phyloP scores from a whole-genome alignment of 1,140 invertebrate species.

The Drosophila kanapiae region DNA sequence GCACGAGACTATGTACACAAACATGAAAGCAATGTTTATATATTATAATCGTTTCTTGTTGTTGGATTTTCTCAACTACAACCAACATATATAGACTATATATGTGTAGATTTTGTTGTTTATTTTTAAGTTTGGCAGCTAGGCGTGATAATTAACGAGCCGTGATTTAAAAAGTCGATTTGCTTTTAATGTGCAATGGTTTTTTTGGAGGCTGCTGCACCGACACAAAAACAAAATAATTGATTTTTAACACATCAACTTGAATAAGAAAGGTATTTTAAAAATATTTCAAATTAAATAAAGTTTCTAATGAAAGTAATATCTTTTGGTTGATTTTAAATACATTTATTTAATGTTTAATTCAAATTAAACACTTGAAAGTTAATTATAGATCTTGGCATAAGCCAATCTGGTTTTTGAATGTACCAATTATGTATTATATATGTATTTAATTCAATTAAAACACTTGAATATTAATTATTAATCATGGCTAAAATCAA shows the following conservation, averaged over 20 bases:
- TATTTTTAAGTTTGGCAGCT: conserved; percentile 49
- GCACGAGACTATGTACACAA: conserved; percentile 52
- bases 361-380: neutral
- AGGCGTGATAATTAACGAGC: conserved; percentile 80
- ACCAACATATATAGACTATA: neutral
- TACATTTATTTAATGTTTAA: too few relatives aligned
- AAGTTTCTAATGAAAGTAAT: neutral
- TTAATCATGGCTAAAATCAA: neutral
- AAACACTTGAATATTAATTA: neutral
- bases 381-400: neutral
- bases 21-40: conserved; percentile 22
- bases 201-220: conserved; percentile 67
- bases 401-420: neutral
- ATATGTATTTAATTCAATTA: neutral
- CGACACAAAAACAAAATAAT: conserved; percentile 17
- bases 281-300: neutral
- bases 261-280: neutral
- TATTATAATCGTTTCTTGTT: conserved; percentile 26
- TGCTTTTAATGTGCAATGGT: conserved; percentile 64
- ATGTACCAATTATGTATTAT: too few relatives aligned
- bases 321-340: neutral
- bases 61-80: conserved; percentile 24
- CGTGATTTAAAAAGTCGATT: conserved; percentile 69
- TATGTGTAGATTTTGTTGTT: conserved; percentile 25
- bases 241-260: neutral